Evolutionary conservation across 2,888 invertebrate genomes (phyloP), one percentile per base, ranked within the genome.

Genomic region (Drosophila formosana): DNA sequence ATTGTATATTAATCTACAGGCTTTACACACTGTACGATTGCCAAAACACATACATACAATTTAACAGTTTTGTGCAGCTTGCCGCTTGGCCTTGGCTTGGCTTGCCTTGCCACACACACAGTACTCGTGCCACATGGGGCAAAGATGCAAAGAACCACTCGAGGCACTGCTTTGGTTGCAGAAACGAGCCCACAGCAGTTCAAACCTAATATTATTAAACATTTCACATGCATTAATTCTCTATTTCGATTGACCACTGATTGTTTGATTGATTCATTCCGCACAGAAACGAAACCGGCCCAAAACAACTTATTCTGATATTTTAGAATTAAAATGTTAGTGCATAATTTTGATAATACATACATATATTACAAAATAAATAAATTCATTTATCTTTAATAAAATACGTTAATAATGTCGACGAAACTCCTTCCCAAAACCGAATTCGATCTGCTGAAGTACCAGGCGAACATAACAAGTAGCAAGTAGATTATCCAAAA

Each of bases 271-370:
- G 8, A 43, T 1, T 39, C 4, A 50, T 70, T 34, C 28, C 83
- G 85, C 92, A 79, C 94, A 97, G 97, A 97, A 97, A 97, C 96
- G 97, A 97, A 97, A 96, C 96, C 94, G 94, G 95, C 95, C 95
- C 95, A 95, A 95, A 95, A 95, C 93, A 94, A 93, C 93, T 93
- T 18, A 18, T 18, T 18, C 18, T 18, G 18, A 18, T 18, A 18
- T 18, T 18, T 18, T 18, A 18, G 18, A 18, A 18, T 0, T 18
- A 18, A 18, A 18, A 18, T 18, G 18, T 18, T 18, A 18, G 18
- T 18, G 18, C 1, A 18, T 18, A 18, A 18, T 18, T 18, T 18
- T 18, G 18, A 18, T 18, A 18, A 18, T 18, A 18, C 18, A 18
- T 18, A 18, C n/a, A n/a, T n/a, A n/a, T 18, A 18, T 18, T 18